phyloP scores from a whole-genome alignment of 2,888 invertebrate genomes.

The Aspidiotus rigidus region DNA sequence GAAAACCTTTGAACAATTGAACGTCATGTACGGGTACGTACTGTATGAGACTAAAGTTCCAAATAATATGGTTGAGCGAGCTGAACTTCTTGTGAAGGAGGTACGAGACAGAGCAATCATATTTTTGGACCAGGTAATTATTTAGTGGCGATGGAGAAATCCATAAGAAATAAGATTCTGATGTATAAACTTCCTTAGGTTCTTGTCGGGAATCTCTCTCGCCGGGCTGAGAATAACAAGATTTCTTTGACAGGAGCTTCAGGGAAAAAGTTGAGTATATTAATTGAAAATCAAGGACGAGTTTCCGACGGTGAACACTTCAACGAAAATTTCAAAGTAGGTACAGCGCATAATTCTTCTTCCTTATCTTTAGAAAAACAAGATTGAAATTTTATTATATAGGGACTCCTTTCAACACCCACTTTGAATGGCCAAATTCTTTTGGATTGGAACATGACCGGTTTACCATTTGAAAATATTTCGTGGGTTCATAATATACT shows the following conservation, averaged over 20 bases:
- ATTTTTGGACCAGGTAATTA: constrained; percentile 45
- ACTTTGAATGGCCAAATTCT: not conserved
- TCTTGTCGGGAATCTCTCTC: constrained; percentile 30
- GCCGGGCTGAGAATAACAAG: not conserved
- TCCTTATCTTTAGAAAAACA: no score
- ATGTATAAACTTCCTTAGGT: constrained; percentile 8
- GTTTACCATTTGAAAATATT: constrained; percentile 45
- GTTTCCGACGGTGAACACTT: constrained; percentile 56
- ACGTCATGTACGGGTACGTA: constrained; percentile 54
- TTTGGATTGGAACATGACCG: constrained; percentile 55
- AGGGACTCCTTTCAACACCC: not conserved
- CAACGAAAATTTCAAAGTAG: constrained; percentile 39
- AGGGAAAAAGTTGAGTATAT: constrained; percentile 42
- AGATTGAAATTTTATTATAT: not conserved
- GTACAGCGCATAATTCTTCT: no score
- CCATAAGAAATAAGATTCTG: not conserved
- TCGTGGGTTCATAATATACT: constrained; percentile 35
- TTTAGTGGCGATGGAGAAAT: not conserved
- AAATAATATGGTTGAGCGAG: constrained; percentile 41
- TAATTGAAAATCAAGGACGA: constrained; percentile 72
- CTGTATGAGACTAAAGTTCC: constrained; percentile 53
- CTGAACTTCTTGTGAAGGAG: constrained; percentile 48
- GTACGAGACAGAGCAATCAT: constrained; percentile 63
- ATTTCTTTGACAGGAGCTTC: constrained; percentile 21
- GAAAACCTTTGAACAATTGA: constrained; percentile 54